phyloP scores from a whole-genome alignment of 37 sponge, comb jelly and placozoan species.

The Aphrocallistes beatrix region DNA sequence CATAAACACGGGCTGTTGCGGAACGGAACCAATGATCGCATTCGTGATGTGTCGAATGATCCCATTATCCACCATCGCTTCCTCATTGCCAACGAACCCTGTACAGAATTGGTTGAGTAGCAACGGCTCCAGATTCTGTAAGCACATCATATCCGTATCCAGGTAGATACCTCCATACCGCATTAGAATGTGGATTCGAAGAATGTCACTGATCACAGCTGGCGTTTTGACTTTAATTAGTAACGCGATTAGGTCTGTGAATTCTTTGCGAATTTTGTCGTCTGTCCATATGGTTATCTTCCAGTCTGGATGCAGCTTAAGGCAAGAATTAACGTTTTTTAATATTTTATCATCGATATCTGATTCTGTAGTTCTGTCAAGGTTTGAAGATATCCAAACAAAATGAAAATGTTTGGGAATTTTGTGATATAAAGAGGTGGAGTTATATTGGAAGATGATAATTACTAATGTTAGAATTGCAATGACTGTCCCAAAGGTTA shows the following conservation, averaged over 20 bases:
- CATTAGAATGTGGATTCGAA: not conserved
- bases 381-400: not conserved
- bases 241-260: not conserved
- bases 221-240: not conserved
- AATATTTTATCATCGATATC: not conserved
- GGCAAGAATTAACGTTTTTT: not conserved
- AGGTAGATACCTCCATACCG: not conserved
- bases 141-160: not conserved
- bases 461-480: not conserved
- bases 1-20: not conserved
- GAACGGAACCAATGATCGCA: not conserved
- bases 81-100: constrained; percentile 4
- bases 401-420: not conserved
- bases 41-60: not conserved
- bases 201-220: not conserved
- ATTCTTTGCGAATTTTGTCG: not conserved
- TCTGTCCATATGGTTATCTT: not conserved
- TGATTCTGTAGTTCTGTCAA: not conserved
- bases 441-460: not conserved
- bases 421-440: not conserved
- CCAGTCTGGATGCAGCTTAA: not conserved
- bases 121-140: not conserved
- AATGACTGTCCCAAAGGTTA: not conserved
- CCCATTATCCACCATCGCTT: not conserved
- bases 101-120: not conserved